Evolutionary conservation across 2,113 vertebrate genomes (phyloP), one percentile per base, ranked within the genome.

Genomic region (Elephantulus edwardii): DNA sequence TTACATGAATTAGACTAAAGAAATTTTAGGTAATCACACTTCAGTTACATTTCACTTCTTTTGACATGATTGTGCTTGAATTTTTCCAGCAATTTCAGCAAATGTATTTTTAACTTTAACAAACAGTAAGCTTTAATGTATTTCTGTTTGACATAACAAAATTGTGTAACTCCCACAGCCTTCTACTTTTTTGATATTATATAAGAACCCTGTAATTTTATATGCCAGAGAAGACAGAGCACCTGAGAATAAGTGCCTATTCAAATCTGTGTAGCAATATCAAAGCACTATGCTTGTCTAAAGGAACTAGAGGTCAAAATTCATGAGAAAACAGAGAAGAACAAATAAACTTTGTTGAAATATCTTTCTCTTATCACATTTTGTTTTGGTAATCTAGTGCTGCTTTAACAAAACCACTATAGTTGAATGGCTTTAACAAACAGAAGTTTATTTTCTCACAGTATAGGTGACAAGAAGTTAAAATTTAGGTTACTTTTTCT

Each of bases 171-270:
- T 96, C 85, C 95, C 94, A 95, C 83, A 93, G 80, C 74, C 89
- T 95, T 97, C 84, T 94, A 71, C 92, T 95, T 97, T 96, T 91
- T 93, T 94, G 85, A 95, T 95, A 88, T 95, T 96, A 94, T 93
- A 76, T 95, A 95, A 97, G 94, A 97, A 97, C 62, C 88, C 95
- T 96, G 72, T 88, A 97, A 97, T 96, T 96, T 97, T 94, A 96
- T 58, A 93, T 93, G 91, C 82, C 89, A 97, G 77, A 85, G 78
- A 96, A 97, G 90, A 95, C 87, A 96, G 93, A 89, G 52, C 81
- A 95, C 87, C 94, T 96, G 92, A 97, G 95, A 97, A 95, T 92
- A 95, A 96, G 86, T 90, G 91, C 60, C 84, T 96, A 76, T 93
- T 94, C 80, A 92, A 78, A 88, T 89, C 76, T 95, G 85, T 5